Percentiles rank a stretch among this genome's conserved stretches.
These are phyloP conservation scores for Ornithoptera priamus DNA, from an alignment of 2,888 invertebrate genomes.

Conservation along the genomic window DNA sequence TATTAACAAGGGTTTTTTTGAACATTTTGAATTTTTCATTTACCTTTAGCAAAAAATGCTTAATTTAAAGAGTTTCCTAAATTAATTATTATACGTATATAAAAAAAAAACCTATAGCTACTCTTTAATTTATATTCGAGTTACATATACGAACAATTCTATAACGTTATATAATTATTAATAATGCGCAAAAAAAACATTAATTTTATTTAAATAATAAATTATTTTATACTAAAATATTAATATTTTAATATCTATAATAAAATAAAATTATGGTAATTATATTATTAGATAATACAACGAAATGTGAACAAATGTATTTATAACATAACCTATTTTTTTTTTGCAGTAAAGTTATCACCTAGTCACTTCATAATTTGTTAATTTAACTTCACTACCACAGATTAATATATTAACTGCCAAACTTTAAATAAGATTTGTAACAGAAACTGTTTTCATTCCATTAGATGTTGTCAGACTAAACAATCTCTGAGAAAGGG, in stretches of 20 bases:
- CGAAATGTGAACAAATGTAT: background rate
- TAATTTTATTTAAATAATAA: background rate
- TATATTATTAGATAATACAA: background rate
- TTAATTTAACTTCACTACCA: background rate
- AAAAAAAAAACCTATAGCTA: too few species aligned
- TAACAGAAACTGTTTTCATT: slow-evolving; percentile 14
- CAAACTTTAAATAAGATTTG: background rate
- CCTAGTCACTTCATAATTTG: background rate
- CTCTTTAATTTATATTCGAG: too few species aligned
- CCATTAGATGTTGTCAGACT: slow-evolving; percentile 14
- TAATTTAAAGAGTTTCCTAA: too few species aligned
- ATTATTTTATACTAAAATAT: too few species aligned
- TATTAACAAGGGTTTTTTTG: background rate
- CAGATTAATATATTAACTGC: background rate
- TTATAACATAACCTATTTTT: background rate
- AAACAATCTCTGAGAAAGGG: slow-evolving; percentile 15
- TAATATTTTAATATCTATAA: background rate
- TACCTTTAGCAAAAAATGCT: too few species aligned
- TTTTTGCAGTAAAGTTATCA: background rate
- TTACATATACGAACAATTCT: too few species aligned
- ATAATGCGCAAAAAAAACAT: background rate
- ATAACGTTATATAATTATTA: background rate
- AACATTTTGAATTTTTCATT: background rate
- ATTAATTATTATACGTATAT: too few species aligned
- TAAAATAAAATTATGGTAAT: background rate